Evolutionary conservation across 1,140 invertebrate genomes (phyloP), one percentile per base, ranked within the genome.

Genomic region (Plectrocnemia conspersa): DNA sequence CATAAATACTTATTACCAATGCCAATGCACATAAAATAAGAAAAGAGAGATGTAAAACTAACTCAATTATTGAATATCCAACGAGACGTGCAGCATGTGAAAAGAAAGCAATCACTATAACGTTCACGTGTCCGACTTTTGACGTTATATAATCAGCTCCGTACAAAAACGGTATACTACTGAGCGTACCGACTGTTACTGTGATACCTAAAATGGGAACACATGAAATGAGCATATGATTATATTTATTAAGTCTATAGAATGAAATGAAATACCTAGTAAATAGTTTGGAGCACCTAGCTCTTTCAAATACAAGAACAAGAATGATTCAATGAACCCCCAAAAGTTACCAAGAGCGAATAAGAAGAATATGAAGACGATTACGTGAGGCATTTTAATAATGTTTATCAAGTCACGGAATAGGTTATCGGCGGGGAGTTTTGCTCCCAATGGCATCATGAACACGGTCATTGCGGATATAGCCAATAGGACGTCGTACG

Each of bases 251-350:
- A 38, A 38, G 7, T 9, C 6, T 16, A 11, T 15, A 21, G n/a
- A n/a, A n/a, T n/a, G n/a, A n/a, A n/a, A n/a, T n/a, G n/a, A n/a
- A 75, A 76, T 72, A 84, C 86, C 89, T 32, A 91, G 67, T 46
- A 92, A 72, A 66, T 86, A 86, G 66, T 88, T 89, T 0, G 85
- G 82, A 29, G 86, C 85, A 22, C 85, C 83, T 36, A 91, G 72
- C 69, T 89, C 86, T 68, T 84, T 86, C 25, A 92, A 76, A 69
- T 89, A 91, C 55, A 90, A 77, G 66, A 91, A 92, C 1, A 92
- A 71, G 65, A 87, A 93, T 9, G 85, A 88, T 70, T 91, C 88
- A 24, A 90, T 86, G 66, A 90, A 91, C 21, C 88, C 88, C 86
- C 86, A 91, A 66, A 86, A 82, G 65, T 84, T 87, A 32, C 87